Conservation (phyloP, 2,797 vertebrate genomes). For the Adrianichthys oophorus region DNA sequence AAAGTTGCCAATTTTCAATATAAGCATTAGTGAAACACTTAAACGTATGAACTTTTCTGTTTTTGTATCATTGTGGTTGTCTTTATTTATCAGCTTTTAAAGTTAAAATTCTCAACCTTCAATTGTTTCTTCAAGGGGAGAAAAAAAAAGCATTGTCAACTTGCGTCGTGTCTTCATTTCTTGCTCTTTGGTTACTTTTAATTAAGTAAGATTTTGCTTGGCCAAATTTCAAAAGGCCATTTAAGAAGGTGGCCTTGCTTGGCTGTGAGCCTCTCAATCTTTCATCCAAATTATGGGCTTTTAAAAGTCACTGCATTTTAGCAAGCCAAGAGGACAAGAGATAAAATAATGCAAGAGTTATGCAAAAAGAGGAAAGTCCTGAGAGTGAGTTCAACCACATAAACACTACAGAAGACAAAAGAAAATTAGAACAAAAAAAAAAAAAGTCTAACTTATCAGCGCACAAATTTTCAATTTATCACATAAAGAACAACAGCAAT, state of each 20-base stretch:
- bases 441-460: too few species aligned
- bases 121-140: constrained; percentile 51
- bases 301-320: constrained; percentile 69
- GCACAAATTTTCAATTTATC: too few species aligned
- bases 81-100: too few species aligned
- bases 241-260: constrained; percentile 55
- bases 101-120: neutral
- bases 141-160: constrained; percentile 52
- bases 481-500: too few species aligned
- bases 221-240: constrained; percentile 73
- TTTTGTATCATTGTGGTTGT: too few species aligned
- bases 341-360: constrained; percentile 42
- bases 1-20: too few species aligned
- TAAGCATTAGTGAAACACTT: too few species aligned
- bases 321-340: constrained; percentile 48
- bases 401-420: too few species aligned
- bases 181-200: constrained; percentile 68
- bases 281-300: constrained; percentile 67
- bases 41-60: too few species aligned
- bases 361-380: neutral
- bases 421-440: too few species aligned
- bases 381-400: too few species aligned
- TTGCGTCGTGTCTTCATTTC: constrained; percentile 37
- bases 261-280: constrained; percentile 64
- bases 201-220: constrained; percentile 75